Conservation (phyloP, 2,797 vertebrate genomes). For the Gastrophryne carolinensis region DNA sequence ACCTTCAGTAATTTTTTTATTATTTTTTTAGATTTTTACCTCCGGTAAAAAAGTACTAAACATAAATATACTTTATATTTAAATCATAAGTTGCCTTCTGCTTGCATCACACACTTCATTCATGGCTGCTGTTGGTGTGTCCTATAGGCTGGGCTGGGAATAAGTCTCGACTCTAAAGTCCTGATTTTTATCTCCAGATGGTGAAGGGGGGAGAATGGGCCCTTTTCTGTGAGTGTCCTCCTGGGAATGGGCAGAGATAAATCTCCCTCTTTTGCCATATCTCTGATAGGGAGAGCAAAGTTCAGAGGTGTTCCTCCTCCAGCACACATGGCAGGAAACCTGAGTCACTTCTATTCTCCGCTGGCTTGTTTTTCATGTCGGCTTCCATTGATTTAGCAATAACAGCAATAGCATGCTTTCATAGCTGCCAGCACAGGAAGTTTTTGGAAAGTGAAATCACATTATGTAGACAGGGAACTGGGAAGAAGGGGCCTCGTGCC, state of each 20-base stretch:
- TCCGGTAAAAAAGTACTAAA: too few relatives aligned
- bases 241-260: not conserved
- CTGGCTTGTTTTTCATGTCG: slow-evolving; percentile 9
- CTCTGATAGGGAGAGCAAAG: not conserved
- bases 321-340: not conserved
- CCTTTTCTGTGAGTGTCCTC: not conserved
- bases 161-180: too few relatives aligned
- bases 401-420: not conserved
- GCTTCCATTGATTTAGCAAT: slow-evolving; percentile 18
- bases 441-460: not conserved
- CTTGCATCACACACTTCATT: too few relatives aligned
- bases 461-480: slow-evolving; percentile 29
- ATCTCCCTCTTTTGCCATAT: not conserved
- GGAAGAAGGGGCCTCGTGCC: slow-evolving; percentile 3
- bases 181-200: not conserved
- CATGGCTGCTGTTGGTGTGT: too few relatives aligned
- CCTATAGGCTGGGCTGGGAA: too few relatives aligned
- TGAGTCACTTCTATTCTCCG: slow-evolving; percentile 22
- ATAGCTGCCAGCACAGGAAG: slow-evolving; percentile 31
- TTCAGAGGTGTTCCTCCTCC: slow-evolving; percentile 19
- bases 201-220: not conserved
- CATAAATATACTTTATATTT: too few relatives aligned
- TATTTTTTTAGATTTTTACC: too few relatives aligned
- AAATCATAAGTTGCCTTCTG: too few relatives aligned
- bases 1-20: too few relatives aligned